Conservation (phyloP, 2,888 invertebrate genomes). For the Monochamus alternatus region DNA sequence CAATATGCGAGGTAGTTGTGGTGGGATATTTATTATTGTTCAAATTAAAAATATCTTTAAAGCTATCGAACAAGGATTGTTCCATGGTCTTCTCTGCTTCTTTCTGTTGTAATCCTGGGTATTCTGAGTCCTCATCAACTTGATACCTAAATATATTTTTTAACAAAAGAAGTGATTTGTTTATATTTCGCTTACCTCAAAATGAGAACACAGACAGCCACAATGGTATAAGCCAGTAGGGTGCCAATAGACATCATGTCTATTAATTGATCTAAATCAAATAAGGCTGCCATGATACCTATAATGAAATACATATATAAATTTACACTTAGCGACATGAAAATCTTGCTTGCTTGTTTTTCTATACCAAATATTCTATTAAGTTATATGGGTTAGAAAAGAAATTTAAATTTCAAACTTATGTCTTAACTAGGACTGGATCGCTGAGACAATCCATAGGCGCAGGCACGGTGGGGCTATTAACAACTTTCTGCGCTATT, state of each 20-base stretch:
- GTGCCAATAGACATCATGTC: slow-evolving; percentile 98
- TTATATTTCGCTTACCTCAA: slow-evolving; percentile 76
- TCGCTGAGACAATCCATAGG: too few species aligned
- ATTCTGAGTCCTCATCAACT: slow-evolving; percentile 49
- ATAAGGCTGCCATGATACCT: slow-evolving; percentile 90
- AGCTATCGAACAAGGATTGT: slow-evolving; percentile 51
- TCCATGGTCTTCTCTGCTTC: slow-evolving; percentile 47
- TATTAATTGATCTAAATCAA: slow-evolving; percentile 91
- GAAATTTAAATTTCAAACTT: too few species aligned
- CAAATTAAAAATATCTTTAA: slow-evolving; percentile 80
- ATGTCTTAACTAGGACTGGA: too few species aligned
- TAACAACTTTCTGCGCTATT: too few species aligned
- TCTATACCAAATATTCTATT: too few species aligned
- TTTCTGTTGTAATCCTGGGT: slow-evolving; percentile 53
- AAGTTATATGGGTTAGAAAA: too few species aligned
- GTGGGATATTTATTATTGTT: slow-evolving; percentile 81
- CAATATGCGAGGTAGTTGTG: slow-evolving; percentile 77
- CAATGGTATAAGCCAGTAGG: slow-evolving; percentile 91
- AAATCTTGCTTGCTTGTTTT: too few species aligned
- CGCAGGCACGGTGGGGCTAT: too few species aligned
- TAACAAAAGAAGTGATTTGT: slow-evolving; percentile 17
- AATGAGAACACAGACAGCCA: slow-evolving; percentile 91
- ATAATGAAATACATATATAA: slow-evolving; percentile 55
- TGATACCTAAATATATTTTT: slow-evolving; percentile 56
- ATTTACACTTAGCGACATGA: not conserved